Base-by-base conservation (phyloP, 2,797 vertebrate species). In the Ctenosaura bakeri region DNA sequence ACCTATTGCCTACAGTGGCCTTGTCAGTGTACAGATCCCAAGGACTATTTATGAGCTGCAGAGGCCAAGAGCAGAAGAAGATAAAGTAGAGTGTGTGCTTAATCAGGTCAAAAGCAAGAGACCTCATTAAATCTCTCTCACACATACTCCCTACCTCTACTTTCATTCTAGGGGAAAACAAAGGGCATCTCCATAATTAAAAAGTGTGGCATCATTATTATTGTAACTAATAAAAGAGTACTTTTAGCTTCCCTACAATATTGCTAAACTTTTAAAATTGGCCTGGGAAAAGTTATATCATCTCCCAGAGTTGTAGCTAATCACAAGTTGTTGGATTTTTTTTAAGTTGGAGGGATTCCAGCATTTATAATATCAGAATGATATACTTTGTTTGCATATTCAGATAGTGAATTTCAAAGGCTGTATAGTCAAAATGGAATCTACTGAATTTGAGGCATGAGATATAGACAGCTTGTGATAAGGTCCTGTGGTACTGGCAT, bases 31-130 rank as follows among this genome's bases (percentile, higher is more conserved):
- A 26, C 26, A 85, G 69, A 92, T 90, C 64, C 86, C 66, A 42
- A 91, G 81, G 92, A 95, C 91, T 93, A 90, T 93, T 94, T 94
- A 94, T 80, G 86, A 94, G 87, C 69, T 89, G 46, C 89, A 89
- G 88, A 93, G 76, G 62, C 82, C 89, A 90, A 86, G 24, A 91
- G 38, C 38, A 94, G 42, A 32, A 93, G 88, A 71, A 94, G 89
- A 93, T 85, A 79, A 89, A 93, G n/a, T 32, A 83, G 26, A 83
- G 26, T 7, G 35, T 87, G 74, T 81, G 91, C 87, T 94, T 94
- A 93, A 96, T 92, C 91, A 80, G 59, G 90, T 92, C 90, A 95
- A 93, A 95, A 66, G 59, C 46, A 94, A 54, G 0, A 93, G 54
- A 88, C 38, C 35, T 92, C 82, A 92, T 94, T 93, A 85, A 91